Evolutionary conservation across 2,797 vertebrate species (phyloP), one percentile per base, ranked within the genome.

Genomic region (Sebastes matsubarae): DNA sequence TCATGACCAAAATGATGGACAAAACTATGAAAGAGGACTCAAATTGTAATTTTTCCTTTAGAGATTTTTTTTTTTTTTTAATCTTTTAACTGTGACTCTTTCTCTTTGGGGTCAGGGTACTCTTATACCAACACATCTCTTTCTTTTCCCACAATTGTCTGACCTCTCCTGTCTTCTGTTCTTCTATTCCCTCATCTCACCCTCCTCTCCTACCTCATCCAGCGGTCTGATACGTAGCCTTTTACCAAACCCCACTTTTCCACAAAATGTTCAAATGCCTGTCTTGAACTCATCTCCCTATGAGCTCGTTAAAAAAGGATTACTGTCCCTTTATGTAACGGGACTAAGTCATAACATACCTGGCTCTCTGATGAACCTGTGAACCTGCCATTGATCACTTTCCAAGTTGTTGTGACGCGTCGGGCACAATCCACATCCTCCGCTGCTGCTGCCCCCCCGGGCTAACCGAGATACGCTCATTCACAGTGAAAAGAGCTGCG

Each of bases 241-340:
- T 18, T 38, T 22, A 57, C 22, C 32, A 60, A 77, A 75, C 29
- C 54, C 25, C 32, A 55, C 36, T 68, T 80, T 59, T 63, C 38
- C 75, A 9, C 29, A 34, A 81, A 72, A 52, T 24, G 36, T 38
- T 42, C 11, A 29, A 58, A 76, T 46, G 18, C 59, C n/a, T 24
- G 25, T 70, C 71, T 83, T 79, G 70, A 88, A 76, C 75, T 20
- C 22, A 24, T 72, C 75, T 72, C 83, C 66, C 59, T 59, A 50
- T 74, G 82, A 86, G 91, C 93, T 95, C 30, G 79, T 95, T 95
- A 95, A 93, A 93, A 92, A 86, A 75, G 92, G 92, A 95, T 96
- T 95, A 95, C 67, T 52, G 84, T 83, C 71, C 38, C 55, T 70
- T 7, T 6, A 50, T 10, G 66, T 82, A 79, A 81, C 61, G 2